These are phyloP conservation scores for Orthonyx spaldingii DNA, from an alignment of 2,113 vertebrate genomes.

Conservation along the genomic window DNA sequence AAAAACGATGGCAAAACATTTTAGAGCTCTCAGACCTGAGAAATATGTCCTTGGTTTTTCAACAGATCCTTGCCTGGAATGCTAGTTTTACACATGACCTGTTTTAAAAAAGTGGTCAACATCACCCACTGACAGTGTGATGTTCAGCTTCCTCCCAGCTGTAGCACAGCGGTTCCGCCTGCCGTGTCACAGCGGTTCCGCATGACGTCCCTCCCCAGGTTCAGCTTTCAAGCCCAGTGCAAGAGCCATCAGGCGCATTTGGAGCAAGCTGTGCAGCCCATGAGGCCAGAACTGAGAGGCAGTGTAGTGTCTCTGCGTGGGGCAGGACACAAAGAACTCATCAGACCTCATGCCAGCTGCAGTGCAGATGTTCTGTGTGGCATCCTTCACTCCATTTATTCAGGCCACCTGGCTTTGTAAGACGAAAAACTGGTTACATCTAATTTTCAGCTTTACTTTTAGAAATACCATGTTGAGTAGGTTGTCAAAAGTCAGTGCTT, in stretches of 20 bases:
- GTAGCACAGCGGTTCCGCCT: rapidly evolving
- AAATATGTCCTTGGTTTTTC: not conserved
- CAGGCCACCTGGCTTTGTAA: not conserved
- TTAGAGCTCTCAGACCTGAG: not conserved
- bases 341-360: not conserved
- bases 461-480: not conserved
- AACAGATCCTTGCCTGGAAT: not conserved
- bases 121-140: not conserved
- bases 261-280: not conserved
- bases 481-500: not conserved
- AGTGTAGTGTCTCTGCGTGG: not conserved
- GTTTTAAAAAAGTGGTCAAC: not conserved
- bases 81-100: not conserved
- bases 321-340: not conserved
- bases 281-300: not conserved
- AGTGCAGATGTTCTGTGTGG: not conserved
- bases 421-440: not conserved
- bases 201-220: not conserved
- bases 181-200: not conserved
- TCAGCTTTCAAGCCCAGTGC: not conserved
- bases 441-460: not conserved
- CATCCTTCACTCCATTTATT: not conserved
- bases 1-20: not conserved
- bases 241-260: rapidly evolving
- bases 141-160: not conserved